Percentiles rank a stretch among this genome's conserved stretches.
Evolutionary conservation across 1,140 invertebrate genomes (phyloP).

Genomic region (Saccostrea cuccullata): DNA sequence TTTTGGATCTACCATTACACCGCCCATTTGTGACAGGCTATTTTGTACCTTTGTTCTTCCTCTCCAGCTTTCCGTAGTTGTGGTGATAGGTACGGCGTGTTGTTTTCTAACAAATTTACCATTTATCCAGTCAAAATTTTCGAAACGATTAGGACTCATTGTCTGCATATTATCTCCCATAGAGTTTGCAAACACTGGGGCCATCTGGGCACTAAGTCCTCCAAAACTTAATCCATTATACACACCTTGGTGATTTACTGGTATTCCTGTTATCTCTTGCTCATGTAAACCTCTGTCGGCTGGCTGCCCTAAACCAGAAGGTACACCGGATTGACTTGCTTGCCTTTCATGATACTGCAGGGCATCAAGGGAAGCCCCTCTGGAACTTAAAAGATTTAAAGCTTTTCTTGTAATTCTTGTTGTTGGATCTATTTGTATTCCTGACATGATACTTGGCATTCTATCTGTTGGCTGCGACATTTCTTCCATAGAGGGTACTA

Average conservation of each 20-base stretch:
- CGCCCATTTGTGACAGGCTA: not conserved
- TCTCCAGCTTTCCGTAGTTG: not conserved
- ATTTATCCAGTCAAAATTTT: not conserved
- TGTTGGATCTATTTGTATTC: not conserved
- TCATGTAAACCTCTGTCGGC: not conserved
- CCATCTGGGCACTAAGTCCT: constrained; percentile 9
- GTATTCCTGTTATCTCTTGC: not conserved
- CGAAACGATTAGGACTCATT: not conserved
- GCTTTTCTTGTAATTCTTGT: not conserved
- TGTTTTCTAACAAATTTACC: constrained; percentile 1
- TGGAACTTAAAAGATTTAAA: not conserved
- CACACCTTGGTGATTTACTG: not conserved
- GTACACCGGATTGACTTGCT: constrained; percentile 9
- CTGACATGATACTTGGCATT: not conserved
- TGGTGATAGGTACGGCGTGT: not conserved
- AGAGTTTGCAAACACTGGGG: not conserved
- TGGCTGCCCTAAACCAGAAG: constrained; percentile 1
- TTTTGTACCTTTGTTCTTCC: not conserved
- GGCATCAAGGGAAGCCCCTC: not conserved
- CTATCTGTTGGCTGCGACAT: not conserved
- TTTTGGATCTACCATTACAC: not conserved
- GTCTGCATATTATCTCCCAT: not conserved
- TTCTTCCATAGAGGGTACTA: not conserved
- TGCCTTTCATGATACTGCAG: constrained; percentile 17
- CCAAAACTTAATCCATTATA: not conserved